Percentiles rank a stretch among this genome's conserved stretches.
Conservation (phyloP, 2,113 vertebrate genomes). For the Aix galericulata region DNA sequence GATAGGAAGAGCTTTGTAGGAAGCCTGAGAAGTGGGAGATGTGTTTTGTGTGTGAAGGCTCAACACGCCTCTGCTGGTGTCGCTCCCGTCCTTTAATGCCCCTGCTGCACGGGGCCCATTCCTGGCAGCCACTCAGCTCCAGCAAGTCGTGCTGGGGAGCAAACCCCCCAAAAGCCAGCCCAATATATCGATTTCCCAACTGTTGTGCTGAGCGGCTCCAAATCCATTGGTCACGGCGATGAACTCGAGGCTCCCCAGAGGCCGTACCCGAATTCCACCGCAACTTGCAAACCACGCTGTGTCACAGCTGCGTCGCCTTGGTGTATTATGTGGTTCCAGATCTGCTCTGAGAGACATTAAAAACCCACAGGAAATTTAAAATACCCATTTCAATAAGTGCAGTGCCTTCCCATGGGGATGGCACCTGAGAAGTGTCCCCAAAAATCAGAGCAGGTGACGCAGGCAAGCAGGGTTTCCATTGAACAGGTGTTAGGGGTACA, state of each 20-base stretch:
- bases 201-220: not conserved
- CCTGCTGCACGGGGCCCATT: rapidly evolving
- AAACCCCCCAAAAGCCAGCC: not conserved
- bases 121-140: not conserved
- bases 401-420: not conserved
- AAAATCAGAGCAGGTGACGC: rapidly evolving
- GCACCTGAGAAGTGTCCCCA: not conserved
- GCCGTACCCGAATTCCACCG: not conserved
- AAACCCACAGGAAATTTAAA: not conserved
- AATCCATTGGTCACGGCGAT: not conserved
- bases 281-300: not conserved
- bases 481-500: no score
- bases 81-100: not conserved
- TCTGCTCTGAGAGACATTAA: not conserved
- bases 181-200: not conserved
- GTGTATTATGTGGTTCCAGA: not conserved
- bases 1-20: not conserved
- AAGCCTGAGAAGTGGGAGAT: not conserved
- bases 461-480: not conserved
- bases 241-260: not conserved
- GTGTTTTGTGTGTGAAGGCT: not conserved
- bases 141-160: not conserved
- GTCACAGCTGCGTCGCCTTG: rapidly evolving
- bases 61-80: not conserved
- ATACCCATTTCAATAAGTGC: not conserved